A percentile compares a stretch with the other conserved stretches of the same genome.
phyloP scores from a whole-genome alignment of 2,888 invertebrate genomes.

The Baccha elongata region DNA sequence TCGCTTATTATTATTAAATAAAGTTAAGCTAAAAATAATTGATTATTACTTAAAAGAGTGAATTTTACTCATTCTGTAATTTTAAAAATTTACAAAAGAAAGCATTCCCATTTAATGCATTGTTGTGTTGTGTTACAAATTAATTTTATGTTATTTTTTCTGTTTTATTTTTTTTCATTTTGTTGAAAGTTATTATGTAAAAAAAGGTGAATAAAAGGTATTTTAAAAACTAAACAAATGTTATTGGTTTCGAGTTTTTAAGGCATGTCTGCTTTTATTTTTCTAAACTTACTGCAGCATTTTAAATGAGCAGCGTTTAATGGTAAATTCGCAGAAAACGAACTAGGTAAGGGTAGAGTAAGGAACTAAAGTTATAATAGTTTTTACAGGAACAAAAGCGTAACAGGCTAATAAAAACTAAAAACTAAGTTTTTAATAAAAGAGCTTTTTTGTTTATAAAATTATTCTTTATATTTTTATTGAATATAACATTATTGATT shows the following conservation, averaged over 20 bases:
- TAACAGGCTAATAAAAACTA: too few relatives aligned
- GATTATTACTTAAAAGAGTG: conserved; percentile 10
- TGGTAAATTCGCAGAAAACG: too few relatives aligned
- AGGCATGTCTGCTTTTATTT: too few relatives aligned
- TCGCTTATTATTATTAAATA: not conserved
- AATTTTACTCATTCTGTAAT: conserved; percentile 18
- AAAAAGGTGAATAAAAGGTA: conserved; percentile 60
- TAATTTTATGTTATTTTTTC: conserved; percentile 38
- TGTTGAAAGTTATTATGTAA: conserved; percentile 57
- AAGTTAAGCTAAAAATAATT: conserved; percentile 1
- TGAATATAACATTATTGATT: too few relatives aligned
- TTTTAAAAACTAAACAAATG: too few relatives aligned
- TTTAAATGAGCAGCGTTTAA: too few relatives aligned
- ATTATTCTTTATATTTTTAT: not conserved
- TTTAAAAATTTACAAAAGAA: conserved; percentile 9
- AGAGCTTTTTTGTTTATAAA: not conserved
- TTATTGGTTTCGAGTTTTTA: too few relatives aligned
- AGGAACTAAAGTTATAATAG: too few relatives aligned
- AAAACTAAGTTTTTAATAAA: not conserved
- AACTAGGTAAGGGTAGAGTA: too few relatives aligned
- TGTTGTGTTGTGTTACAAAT: conserved; percentile 36
- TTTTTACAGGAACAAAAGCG: too few relatives aligned
- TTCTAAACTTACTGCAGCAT: too few relatives aligned
- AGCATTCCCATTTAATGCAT: conserved; percentile 30
- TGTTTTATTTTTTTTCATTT: conserved; percentile 23